phyloP scores from a whole-genome alignment of 2,113 vertebrate species.

The Podarcis raffonei region DNA sequence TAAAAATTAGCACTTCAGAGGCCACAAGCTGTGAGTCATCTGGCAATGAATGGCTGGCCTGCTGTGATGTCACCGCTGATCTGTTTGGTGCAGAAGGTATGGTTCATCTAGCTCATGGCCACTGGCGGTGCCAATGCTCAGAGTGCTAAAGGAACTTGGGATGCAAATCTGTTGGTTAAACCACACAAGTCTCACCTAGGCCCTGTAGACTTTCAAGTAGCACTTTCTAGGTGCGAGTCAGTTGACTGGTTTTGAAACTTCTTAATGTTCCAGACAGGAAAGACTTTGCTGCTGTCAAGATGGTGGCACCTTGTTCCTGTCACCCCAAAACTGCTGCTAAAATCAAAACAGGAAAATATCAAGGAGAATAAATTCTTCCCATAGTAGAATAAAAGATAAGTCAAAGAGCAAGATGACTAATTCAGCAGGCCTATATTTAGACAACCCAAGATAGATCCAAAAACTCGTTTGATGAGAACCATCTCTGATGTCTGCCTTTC shows the following conservation, averaged over 20 bases:
- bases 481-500: constrained; percentile 57
- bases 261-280: not conserved
- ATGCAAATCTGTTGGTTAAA: not conserved
- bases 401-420: constrained; percentile 49
- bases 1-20: not conserved
- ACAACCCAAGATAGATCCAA: constrained; percentile 55
- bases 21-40: not conserved
- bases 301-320: constrained; percentile 36
- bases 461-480: constrained; percentile 67
- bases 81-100: not conserved
- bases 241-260: not conserved
- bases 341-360: constrained; percentile 47
- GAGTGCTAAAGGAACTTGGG: not conserved
- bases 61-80: not conserved
- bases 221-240: not conserved
- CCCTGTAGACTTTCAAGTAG: not conserved
- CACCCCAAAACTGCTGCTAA: constrained; percentile 37
- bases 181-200: not conserved
- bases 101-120: not conserved
- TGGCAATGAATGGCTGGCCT: not conserved
- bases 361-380: constrained; percentile 48
- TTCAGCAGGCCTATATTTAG: constrained; percentile 65
- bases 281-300: not conserved
- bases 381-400: constrained; percentile 42
- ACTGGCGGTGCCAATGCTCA: not conserved